Percentiles rank a stretch among this genome's conserved stretches.
These are phyloP conservation scores for Acleris cristana DNA, from an alignment of 2,888 invertebrate species.

Conservation along the genomic window DNA sequence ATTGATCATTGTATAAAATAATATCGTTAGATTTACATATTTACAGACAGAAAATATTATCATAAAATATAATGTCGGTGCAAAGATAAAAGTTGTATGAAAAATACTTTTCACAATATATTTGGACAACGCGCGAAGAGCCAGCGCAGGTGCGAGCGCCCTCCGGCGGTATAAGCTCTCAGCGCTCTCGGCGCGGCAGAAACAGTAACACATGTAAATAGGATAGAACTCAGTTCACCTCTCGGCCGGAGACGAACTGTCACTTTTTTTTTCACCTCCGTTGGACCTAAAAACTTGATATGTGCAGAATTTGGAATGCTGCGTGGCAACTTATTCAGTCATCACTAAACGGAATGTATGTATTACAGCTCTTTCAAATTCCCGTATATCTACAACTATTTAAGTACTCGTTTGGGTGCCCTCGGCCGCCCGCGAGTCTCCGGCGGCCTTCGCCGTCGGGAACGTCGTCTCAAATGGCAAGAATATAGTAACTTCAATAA, in stretches of 20 bases:
- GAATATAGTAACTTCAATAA: conserved; percentile 34
- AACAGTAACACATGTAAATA: conserved; percentile 3
- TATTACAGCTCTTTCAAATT: conserved; percentile 22
- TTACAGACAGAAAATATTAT: conserved; percentile 61
- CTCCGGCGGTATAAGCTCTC: conserved; percentile 54
- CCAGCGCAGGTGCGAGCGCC: conserved; percentile 38
- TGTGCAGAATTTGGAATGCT: conserved; percentile 35
- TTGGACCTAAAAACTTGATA: conserved; percentile 28
- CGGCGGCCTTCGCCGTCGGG: not conserved
- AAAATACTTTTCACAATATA: conserved; percentile 52
- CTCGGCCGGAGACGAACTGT: conserved; percentile 30
- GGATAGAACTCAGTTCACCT: conserved; percentile 8
- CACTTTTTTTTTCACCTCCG: not conserved
- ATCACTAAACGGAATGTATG: conserved; percentile 27
- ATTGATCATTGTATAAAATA: conserved; percentile 37
- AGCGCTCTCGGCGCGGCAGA: too few relatives aligned
- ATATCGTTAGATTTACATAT: conserved; percentile 68
- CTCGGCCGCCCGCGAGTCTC: conserved; percentile 20
- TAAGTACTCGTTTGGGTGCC: conserved; percentile 32
- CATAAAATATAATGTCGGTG: conserved; percentile 59
- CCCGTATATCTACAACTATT: conserved; percentile 27
- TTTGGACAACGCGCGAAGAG: conserved; percentile 44
- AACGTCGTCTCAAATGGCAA: conserved; percentile 23
- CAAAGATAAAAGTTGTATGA: conserved; percentile 53
- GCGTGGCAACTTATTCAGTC: conserved; percentile 20